Evolutionary conservation across 2,888 invertebrate species (phyloP), one percentile per base, ranked within the genome.

Genomic region (Neoascia interrupta): DNA sequence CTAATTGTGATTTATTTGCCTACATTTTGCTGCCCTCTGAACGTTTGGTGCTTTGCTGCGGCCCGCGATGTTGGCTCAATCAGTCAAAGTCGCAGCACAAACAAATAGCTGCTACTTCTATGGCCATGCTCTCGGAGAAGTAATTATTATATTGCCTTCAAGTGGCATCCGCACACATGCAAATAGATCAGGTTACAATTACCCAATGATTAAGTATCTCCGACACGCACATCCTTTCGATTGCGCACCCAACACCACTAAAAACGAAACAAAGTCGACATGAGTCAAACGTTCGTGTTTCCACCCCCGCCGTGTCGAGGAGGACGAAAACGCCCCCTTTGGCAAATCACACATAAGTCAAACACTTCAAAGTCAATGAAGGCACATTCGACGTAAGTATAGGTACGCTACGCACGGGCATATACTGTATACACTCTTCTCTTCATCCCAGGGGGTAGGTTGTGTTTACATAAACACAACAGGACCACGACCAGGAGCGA

Each of bases 321-420:
- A 53, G 56, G 49, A 45, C 34, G 56, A 56, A 41, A 39, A 79
- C 79, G 72, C 79, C 79, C 70, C 66, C 72, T 73, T 47, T 54
- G 72, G 61, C 79, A 79, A 79, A 79, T 79, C 80, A 80, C 80
- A 80, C 74, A 80, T 74, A 80, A 74, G 80, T 80, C 80, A 80
- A 80, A 74, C 80, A 80, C 80, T 80, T 80, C 74, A 74, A 80
- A 80, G 80, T 74, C 80, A 80, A 80, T 74, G 68, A 80, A 58
- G 53, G 63, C 68, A 69, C 56, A 68, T 58, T 73, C 63, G 31
- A 28, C 8, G 16, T 28, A 45, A 31, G n/a, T n/a, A 26, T 19
- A 34, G 21, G 21, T 16, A 26, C n/a, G 31, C 8, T 54, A 72
- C 54, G 54, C 18, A 45, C n/a, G n/a, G n/a, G n/a, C 53, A 43